Evolutionary conservation across 2,113 vertebrate species (phyloP).

Genomic region (Rhynchomys soricoides): DNA sequence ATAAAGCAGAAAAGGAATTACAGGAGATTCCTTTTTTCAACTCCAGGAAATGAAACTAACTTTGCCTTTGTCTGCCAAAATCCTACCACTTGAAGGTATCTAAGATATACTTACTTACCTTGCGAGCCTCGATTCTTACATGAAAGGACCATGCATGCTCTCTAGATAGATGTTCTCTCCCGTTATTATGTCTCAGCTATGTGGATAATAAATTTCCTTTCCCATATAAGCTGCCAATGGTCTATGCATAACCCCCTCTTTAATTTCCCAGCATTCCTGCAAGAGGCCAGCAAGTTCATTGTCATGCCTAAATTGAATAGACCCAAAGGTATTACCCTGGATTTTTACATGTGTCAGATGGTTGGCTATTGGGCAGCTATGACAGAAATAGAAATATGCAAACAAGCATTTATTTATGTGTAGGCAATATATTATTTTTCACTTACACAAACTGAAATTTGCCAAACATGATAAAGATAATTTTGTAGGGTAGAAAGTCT

Average conservation of each 20-base stretch:
- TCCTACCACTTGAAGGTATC: background rate
- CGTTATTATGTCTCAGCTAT: background rate
- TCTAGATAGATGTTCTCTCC: background rate
- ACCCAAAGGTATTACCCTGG: background rate
- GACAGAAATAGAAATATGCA: background rate
- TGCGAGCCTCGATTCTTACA: background rate
- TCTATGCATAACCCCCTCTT: background rate
- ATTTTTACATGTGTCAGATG: fast-evolving
- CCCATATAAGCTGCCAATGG: too few relatives aligned
- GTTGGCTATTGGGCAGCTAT: background rate
- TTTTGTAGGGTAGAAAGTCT: background rate
- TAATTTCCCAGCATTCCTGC: background rate
- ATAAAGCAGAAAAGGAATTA: background rate
- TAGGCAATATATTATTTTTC: background rate
- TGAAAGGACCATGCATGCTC: background rate
- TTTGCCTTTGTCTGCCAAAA: slow-evolving; percentile 8
- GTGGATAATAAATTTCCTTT: background rate
- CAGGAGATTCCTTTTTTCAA: slow-evolving; percentile 25
- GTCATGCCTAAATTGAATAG: background rate
- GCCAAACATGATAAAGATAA: background rate
- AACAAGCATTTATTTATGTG: background rate
- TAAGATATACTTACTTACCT: background rate
- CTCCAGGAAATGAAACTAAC: background rate
- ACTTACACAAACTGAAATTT: background rate
- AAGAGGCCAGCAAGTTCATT: background rate